Conservation (phyloP, 2,797 vertebrate species). For the Enteromius trimaculatus region DNA sequence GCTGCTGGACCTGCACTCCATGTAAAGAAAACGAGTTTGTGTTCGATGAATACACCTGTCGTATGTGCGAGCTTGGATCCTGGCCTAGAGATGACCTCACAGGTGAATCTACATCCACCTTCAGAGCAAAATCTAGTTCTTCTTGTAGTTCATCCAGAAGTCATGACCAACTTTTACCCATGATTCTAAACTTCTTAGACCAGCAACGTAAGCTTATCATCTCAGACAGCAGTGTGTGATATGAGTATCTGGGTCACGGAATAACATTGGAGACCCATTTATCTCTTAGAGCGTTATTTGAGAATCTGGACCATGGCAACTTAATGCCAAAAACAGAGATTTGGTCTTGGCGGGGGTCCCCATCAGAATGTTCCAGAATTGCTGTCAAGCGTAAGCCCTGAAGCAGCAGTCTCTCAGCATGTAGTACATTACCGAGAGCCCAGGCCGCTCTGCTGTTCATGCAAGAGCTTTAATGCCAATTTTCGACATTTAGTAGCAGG, state of each 20-base stretch:
- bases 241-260: slow-evolving; percentile 52
- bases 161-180: neutral
- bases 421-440: slow-evolving; percentile 24
- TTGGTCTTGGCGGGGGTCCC: slow-evolving; percentile 48
- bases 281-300: slow-evolving; percentile 45
- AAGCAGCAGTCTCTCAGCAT: slow-evolving; percentile 47
- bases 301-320: slow-evolving; percentile 49
- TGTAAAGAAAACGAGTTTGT: slow-evolving; percentile 99
- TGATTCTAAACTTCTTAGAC: neutral
- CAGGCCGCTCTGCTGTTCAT: slow-evolving; percentile 2
- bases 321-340: slow-evolving; percentile 57
- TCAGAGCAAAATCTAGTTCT: neutral
- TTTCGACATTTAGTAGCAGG: slow-evolving; percentile 20
- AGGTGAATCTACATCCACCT: slow-evolving; percentile 75
- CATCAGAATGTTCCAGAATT: slow-evolving; percentile 47
- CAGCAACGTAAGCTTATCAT: slow-evolving; percentile 18
- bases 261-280: slow-evolving; percentile 47
- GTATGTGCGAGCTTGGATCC: slow-evolving; percentile 90
- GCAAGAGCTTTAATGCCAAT: slow-evolving; percentile 11
- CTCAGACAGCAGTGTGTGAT: slow-evolving; percentile 24
- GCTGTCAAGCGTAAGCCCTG: slow-evolving; percentile 40
- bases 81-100: slow-evolving; percentile 95
- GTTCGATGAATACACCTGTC: slow-evolving; percentile 96
- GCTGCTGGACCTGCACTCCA: slow-evolving; percentile 97
- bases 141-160: neutral